A percentile compares a stretch with the other conserved stretches of the same genome.
Conservation (phyloP, 2,888 invertebrate species). For the Philereme vetulata region DNA sequence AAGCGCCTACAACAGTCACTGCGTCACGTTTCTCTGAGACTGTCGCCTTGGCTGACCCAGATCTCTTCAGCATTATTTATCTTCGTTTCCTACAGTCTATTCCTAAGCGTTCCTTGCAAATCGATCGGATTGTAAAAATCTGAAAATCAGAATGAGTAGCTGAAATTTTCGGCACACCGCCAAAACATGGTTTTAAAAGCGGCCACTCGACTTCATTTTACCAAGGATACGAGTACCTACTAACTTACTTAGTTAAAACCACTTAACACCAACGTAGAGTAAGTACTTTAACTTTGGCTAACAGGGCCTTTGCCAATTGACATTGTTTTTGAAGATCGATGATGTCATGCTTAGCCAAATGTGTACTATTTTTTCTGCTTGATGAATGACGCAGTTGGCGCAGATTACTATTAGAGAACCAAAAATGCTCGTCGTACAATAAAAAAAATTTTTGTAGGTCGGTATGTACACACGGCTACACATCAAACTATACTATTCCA, state of each 20-base stretch:
- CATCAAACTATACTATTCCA: too few species aligned
- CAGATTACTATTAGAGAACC: background rate
- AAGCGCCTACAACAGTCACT: slow-evolving; percentile 44
- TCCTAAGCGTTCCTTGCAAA: slow-evolving; percentile 11
- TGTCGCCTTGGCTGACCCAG: slow-evolving; percentile 52
- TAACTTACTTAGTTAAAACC: slow-evolving; percentile 19
- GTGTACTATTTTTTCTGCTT: slow-evolving; percentile 19
- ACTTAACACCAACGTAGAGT: slow-evolving; percentile 22
- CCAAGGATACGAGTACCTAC: slow-evolving; percentile 13
- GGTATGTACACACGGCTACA: too few species aligned
- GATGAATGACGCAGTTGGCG: slow-evolving; percentile 18
- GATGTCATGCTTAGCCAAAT: slow-evolving; percentile 35
- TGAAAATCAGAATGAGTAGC: slow-evolving; percentile 5
- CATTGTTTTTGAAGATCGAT: slow-evolving; percentile 36
- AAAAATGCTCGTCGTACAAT: background rate
- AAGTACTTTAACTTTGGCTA: slow-evolving; percentile 27
- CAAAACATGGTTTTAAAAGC: slow-evolving; percentile 23
- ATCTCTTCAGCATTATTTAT: slow-evolving; percentile 52
- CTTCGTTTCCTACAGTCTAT: slow-evolving; percentile 30
- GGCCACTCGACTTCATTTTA: slow-evolving; percentile 21
- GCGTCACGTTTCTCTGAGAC: slow-evolving; percentile 27
- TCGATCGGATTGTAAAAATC: slow-evolving; percentile 13
- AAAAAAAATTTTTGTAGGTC: background rate
- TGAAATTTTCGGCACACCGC: slow-evolving; percentile 26
- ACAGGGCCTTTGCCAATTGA: slow-evolving; percentile 33